Percentiles rank a stretch among this genome's conserved stretches.
phyloP scores from a whole-genome alignment of 1,140 invertebrate species.

The Dendrolimus punctatus region DNA sequence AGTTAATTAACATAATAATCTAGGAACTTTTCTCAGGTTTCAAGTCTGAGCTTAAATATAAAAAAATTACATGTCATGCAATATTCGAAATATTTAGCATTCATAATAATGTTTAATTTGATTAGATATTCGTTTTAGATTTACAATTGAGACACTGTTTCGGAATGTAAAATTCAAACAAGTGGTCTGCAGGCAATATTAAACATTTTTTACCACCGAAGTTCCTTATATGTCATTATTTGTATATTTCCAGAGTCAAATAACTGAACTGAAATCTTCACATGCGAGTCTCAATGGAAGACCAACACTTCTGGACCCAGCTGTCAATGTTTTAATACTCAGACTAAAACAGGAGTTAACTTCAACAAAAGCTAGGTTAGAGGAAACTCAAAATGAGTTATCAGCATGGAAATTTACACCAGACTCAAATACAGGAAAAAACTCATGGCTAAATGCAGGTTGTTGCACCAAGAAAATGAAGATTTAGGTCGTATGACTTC shows the following conservation, averaged over 20 bases:
- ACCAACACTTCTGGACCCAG: slow-evolving; percentile 92
- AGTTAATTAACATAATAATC: no score
- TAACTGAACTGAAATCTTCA: slow-evolving; percentile 89
- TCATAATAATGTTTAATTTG: no score
- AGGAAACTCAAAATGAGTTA: slow-evolving; percentile 98
- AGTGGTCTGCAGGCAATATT: no score
- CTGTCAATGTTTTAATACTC: slow-evolving; percentile 95
- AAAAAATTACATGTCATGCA: no score
- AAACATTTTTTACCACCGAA: no score
- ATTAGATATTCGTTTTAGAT: no score
- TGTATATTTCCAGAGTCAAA: slow-evolving; percentile 83
- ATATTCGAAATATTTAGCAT: no score
- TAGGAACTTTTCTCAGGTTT: no score
- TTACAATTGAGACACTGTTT: no score
- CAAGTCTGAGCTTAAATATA: no score
- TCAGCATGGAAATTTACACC: slow-evolving; percentile 99
- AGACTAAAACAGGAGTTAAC: slow-evolving; percentile 93
- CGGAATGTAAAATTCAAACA: no score
- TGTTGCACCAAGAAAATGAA: slow-evolving; percentile 98
- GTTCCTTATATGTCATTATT: slow-evolving; percentile 1
- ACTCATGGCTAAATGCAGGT: slow-evolving; percentile 96
- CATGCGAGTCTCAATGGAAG: slow-evolving; percentile 83
- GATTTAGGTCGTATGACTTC: slow-evolving; percentile 96
- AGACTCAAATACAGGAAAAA: slow-evolving; percentile 98
- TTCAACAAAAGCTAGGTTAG: slow-evolving; percentile 90